Percentiles rank a stretch among this genome's conserved stretches.
Conservation (phyloP, 1,140 invertebrate species). For the Drosophila sechellia region DNA sequence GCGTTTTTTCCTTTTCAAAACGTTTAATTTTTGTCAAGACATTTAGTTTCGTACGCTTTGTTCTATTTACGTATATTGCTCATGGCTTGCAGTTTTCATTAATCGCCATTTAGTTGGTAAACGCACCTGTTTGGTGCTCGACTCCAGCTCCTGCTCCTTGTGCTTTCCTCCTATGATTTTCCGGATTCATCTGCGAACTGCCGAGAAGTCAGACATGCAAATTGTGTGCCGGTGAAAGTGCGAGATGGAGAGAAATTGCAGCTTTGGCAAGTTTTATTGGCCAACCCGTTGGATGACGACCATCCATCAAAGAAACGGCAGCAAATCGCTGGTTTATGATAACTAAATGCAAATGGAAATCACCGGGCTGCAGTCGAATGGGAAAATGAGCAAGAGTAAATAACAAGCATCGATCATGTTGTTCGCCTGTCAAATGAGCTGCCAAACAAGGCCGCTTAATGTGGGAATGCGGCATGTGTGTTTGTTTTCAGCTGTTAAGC, state of each 20-base stretch:
- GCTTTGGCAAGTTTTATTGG: slow-evolving; percentile 19
- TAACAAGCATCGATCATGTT: slow-evolving; percentile 73
- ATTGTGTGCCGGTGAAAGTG: slow-evolving; percentile 24
- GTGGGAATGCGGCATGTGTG: slow-evolving; percentile 72
- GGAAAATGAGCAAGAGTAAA: slow-evolving; percentile 35
- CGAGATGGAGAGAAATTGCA: slow-evolving; percentile 14
- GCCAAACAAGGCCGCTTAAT: slow-evolving; percentile 61
- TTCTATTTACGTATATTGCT: slow-evolving; percentile 18
- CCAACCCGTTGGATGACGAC: slow-evolving; percentile 7
- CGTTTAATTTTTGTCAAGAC: slow-evolving; percentile 14
- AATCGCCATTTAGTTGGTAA: slow-evolving; percentile 4
- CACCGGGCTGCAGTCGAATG: slow-evolving; percentile 30
- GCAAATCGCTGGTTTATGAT: slow-evolving; percentile 58
- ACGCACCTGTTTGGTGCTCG: too few species aligned
- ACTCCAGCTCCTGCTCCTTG: background rate
- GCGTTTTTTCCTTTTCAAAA: slow-evolving; percentile 3
- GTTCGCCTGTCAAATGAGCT: slow-evolving; percentile 73
- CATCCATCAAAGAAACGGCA: slow-evolving; percentile 48
- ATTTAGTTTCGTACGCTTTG: slow-evolving; percentile 17
- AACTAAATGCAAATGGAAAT: slow-evolving; percentile 59
- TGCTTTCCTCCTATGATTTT: slow-evolving; percentile 12
- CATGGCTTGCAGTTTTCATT: slow-evolving; percentile 18
- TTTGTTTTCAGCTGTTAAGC: slow-evolving; percentile 20
- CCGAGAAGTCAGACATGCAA: slow-evolving; percentile 34
- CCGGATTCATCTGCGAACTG: slow-evolving; percentile 26